Evolutionary conservation across 2,113 vertebrate genomes (phyloP), one percentile per base, ranked within the genome.

Genomic region (Channa maculata): DNA sequence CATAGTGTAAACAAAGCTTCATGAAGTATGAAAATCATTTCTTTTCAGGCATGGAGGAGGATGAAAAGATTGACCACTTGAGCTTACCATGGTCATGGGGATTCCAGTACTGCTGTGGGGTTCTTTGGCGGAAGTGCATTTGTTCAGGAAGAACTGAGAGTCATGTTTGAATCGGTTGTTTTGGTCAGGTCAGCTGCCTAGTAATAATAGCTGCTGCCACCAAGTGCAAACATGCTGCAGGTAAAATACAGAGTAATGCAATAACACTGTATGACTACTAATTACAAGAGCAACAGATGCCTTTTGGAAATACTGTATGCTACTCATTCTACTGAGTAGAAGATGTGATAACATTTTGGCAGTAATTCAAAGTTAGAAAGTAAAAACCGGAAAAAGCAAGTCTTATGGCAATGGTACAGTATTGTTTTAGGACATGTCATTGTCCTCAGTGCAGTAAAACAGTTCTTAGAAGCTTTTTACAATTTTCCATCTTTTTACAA

Each of bases 61-160:
- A 84, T 82, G 49, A 83, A 86, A 76, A 49, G 76, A 78, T 62
- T 24, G 64, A 83, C 74, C 76, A 63, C 73, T 72, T 51, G 78
- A 78, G 65, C 62, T 83, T 52, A 66, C 67, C 7, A 75, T 5
- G 64, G 80, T 58, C 48, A 24, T 36, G 51, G 53, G 75, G 81
- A 83, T 87, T 85, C 75, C 64, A 58, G 48, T 55, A 39, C 54
- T 65, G 75, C 41, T 83, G 71, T 69, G 82, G 81, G 68, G 57
- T 0, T 12, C 64, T 72, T 74, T 80, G 84, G 78, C 36, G 33
- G 65, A 61, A 9, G 90, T 64, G 52, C 1, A 10, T 55, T 46
- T 65, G 50, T 38, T 57, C 71, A 15, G 5, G 39, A 52, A 73
- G 38, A 83, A 73, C 45, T 59, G 81, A 82, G 82, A 89, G 80